A percentile compares a stretch with the other conserved stretches of the same genome.
Evolutionary conservation across 1,140 invertebrate species (phyloP).

Genomic region (Berghia stephanieae): DNA sequence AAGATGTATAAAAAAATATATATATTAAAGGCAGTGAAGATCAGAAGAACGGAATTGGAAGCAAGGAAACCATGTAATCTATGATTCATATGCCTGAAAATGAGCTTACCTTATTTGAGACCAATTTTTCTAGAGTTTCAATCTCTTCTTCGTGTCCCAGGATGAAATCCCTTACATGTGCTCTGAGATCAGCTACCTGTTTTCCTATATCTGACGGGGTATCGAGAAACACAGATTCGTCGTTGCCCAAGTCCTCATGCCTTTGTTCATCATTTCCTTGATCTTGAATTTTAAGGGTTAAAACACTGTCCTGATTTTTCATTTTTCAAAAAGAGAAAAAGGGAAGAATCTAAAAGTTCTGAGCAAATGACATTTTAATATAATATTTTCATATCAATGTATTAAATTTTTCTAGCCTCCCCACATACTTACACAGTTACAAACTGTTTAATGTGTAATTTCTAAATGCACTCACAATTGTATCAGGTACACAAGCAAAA

Average conservation of each 20-base stretch:
- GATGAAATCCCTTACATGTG: conserved; percentile 7
- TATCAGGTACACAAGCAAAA: too few relatives aligned
- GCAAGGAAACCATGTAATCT: too few relatives aligned
- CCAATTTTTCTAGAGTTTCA: conserved; percentile 8
- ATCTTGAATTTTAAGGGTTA: conserved; percentile 15
- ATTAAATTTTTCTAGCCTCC: neutral
- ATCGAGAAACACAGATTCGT: neutral
- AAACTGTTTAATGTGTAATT: neutral
- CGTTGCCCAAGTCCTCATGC: neutral
- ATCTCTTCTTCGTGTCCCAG: conserved; percentile 11
- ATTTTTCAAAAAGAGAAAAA: neutral
- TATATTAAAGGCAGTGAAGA: neutral
- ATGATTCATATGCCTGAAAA: too few relatives aligned
- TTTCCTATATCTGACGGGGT: neutral
- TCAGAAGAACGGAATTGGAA: neutral
- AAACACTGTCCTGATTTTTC: conserved; percentile 15
- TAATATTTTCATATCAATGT: neutral
- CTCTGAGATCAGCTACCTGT: neutral
- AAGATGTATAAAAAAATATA: neutral
- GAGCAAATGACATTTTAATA: neutral
- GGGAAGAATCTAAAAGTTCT: too few relatives aligned
- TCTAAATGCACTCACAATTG: neutral
- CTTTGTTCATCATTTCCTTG: too few relatives aligned
- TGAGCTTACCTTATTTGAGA: conserved; percentile 23
- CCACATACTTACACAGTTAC: neutral